Conservation (phyloP, 2,797 vertebrate species). For the Xenentodon cancila region DNA sequence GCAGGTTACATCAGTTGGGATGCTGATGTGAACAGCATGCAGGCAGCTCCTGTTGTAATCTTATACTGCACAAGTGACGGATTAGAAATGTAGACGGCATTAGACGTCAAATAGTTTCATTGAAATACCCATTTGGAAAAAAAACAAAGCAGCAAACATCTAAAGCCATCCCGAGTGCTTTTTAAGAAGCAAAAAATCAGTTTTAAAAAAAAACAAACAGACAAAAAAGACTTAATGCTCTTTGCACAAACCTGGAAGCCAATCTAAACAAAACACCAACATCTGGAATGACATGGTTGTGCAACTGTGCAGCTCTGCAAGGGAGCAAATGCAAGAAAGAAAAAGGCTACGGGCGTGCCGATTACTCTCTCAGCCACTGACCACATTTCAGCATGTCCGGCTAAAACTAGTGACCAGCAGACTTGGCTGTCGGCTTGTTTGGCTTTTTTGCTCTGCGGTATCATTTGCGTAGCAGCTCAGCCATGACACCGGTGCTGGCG, state of each 20-base stretch:
- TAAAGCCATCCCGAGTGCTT: conserved; percentile 45
- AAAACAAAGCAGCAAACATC: conserved; percentile 65
- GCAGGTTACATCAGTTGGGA: conserved; percentile 60
- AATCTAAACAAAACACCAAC: conserved; percentile 63
- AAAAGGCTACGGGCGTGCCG: not conserved
- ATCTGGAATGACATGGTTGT: conserved; percentile 43
- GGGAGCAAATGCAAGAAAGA: not conserved
- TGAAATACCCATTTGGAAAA: conserved; percentile 60
- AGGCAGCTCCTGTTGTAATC: conserved; percentile 50
- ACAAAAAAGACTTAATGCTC: conserved; percentile 46
- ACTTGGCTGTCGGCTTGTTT: not conserved
- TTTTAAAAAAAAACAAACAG: too few species aligned
- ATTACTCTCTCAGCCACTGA: not conserved
- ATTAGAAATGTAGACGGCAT: conserved; percentile 59
- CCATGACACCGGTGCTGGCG: too few species aligned
- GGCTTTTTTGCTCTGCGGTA: not conserved
- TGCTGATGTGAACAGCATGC: conserved; percentile 53
- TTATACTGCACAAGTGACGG: conserved; percentile 53
- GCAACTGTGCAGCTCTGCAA: conserved; percentile 18
- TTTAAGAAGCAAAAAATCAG: conserved; percentile 29
- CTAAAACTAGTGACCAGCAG: not conserved
- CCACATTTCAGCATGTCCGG: not conserved
- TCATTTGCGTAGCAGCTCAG: too few species aligned
- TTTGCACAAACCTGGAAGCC: conserved; percentile 55
- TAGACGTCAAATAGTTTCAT: conserved; percentile 53